phyloP scores from a whole-genome alignment of 2,888 invertebrate genomes.

The Lasioglossum marginatum region DNA sequence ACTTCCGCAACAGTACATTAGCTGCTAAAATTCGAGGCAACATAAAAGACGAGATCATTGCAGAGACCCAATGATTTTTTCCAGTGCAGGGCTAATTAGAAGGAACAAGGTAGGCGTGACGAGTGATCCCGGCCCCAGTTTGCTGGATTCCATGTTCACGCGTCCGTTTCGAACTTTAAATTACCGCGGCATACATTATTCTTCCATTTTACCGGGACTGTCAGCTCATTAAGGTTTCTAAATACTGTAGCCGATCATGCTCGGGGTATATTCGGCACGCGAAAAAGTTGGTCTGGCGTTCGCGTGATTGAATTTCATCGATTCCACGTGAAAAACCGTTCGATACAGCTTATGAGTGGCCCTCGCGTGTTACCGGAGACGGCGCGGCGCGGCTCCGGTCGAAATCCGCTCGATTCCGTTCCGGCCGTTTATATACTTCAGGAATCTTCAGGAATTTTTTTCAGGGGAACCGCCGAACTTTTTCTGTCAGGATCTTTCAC shows the following conservation, averaged over 20 bases:
- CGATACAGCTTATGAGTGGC: slow-evolving; percentile 35
- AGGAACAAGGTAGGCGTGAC: slow-evolving; percentile 8
- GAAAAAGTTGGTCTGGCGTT: neutral
- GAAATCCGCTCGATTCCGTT: neutral
- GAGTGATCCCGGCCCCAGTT: neutral
- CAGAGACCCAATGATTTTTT: neutral
- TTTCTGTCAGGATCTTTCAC: neutral
- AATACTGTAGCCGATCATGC: slow-evolving; percentile 6
- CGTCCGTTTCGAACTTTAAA: slow-evolving; percentile 12
- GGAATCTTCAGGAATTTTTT: neutral
- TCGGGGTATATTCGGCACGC: slow-evolving; percentile 10
- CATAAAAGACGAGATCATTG: neutral
- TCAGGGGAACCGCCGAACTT: neutral
- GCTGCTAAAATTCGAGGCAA: neutral
- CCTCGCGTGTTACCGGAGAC: slow-evolving; percentile 39
- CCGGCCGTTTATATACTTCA: neutral
- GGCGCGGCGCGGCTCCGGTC: slow-evolving; percentile 10
- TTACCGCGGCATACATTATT: neutral
- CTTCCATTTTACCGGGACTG: neutral
- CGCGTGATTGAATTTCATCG: slow-evolving; percentile 22
- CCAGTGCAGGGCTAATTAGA: neutral
- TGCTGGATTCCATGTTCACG: neutral
- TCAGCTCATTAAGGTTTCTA: neutral
- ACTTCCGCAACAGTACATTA: neutral
- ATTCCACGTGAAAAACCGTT: slow-evolving; percentile 16